These are phyloP conservation scores for sheep (Ovis aries) DNA, from an alignment of 2,113 vertebrate genomes.

Conservation along the genomic window ARS-UI_Ramb_v3.0 NC_056056.1:160948001-160948500, in stretches of 20 bases:
- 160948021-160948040: not conserved
- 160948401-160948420: not conserved
- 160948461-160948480: not conserved
- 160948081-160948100: not conserved
- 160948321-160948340: not conserved
- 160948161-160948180: not conserved
- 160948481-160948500: constrained; percentile 15
- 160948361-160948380: not conserved
- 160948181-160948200: not conserved
- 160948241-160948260: not conserved
- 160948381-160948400: not conserved
- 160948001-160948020: not conserved
- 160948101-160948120: not conserved
- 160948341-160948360: not conserved
- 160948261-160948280: not conserved
- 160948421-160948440: not conserved
- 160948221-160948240: not conserved
- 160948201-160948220: not conserved
- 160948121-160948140: not conserved
- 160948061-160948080: not conserved
- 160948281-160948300: not conserved
- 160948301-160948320: not conserved
- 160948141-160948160: not conserved
- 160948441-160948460: not conserved
- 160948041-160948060: not conserved